These are phyloP conservation scores for Gerosis bhagava DNA, from an alignment of 2,888 invertebrate genomes.

Conservation along the genomic window DNA sequence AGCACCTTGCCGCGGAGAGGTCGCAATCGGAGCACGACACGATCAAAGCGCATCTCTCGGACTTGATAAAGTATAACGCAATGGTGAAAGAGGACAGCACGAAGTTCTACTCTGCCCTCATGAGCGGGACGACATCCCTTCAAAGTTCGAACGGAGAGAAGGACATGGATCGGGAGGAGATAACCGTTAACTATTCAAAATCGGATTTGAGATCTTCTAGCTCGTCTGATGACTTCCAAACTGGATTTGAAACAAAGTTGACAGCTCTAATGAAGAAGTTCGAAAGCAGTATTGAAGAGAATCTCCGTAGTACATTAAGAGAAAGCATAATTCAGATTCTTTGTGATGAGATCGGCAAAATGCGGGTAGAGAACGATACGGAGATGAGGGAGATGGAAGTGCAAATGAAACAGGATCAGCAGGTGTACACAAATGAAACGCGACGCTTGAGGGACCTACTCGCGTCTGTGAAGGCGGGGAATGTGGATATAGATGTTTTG, in stretches of 20 bases:
- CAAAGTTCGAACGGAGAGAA: constrained; percentile 71
- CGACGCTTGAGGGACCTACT: constrained; percentile 78
- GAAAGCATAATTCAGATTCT: constrained; percentile 81
- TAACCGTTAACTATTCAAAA: constrained; percentile 67
- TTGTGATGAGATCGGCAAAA: constrained; percentile 77
- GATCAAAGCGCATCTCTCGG: constrained; percentile 67
- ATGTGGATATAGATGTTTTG: constrained; percentile 78
- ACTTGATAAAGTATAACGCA: constrained; percentile 70
- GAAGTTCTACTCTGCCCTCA: constrained; percentile 67
- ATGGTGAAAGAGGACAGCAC: constrained; percentile 70
- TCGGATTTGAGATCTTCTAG: constrained; percentile 64
- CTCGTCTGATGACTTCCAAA: constrained; percentile 62
- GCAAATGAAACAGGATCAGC: constrained; percentile 81
- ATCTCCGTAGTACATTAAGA: constrained; percentile 67
- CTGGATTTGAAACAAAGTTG: constrained; percentile 63
- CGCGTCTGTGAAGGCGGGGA: constrained; percentile 80
- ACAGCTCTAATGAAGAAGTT: constrained; percentile 56
- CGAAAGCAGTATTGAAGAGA: constrained; percentile 64
- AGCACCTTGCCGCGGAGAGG: constrained; percentile 56
- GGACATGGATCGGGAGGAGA: constrained; percentile 76
- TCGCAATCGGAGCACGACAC: constrained; percentile 64
- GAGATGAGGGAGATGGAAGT: constrained; percentile 64
- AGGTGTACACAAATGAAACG: constrained; percentile 77
- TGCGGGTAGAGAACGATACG: constrained; percentile 64
- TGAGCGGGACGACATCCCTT: constrained; percentile 64